Evolutionary conservation across 2,888 invertebrate genomes (phyloP), one percentile per base, ranked within the genome.

Genomic region (Prosopocoilus inquinatus): DNA sequence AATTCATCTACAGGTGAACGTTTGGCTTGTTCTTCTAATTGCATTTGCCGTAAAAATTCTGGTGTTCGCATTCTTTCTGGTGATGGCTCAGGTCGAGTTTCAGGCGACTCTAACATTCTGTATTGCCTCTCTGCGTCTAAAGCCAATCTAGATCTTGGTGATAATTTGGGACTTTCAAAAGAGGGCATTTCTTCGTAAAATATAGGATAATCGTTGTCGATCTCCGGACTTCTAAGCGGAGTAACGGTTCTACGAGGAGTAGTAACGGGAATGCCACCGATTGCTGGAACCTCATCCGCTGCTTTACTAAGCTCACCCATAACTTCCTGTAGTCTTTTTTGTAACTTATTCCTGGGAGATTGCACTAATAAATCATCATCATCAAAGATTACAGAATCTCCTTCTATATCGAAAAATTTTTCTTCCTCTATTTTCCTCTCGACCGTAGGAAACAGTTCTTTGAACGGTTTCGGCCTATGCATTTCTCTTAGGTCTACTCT

Each of bases 261-360:
- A 2, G 67, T 67, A 13, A 60, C 38, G 1, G 60, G 49, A 38
- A 64, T 34, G 1, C 64, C 66, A 11, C 53, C 60, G 15, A 55
- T 12, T 2, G 62, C 62, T 2, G 67, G 65, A 7, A 57, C 15
- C 3, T 49, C 48, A 2, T 55, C 53, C 9, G 39, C 50, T 9
- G 35, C 12, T 33, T 15, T 33, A 7, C 41, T 15, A 34, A 63
- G 39, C 7, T 57, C 55, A 3, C 38, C 33, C 9, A 55, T 33
- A 7, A 62, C 48, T 16, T 57, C 41, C 11, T 48, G 28, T 7
- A 64, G 33, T 15, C 53, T 41, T 28, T 38, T 45, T 9, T 9
- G 48, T 36, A 50, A 35, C 39, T 9, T 38, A 16, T 1, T 13
- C 41, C 28, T 57, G 9, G 57, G 54, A 41, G 53, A 53, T 12